Base-by-base conservation (phyloP, 2,797 vertebrate species). In the Melanitta fusca region DNA sequence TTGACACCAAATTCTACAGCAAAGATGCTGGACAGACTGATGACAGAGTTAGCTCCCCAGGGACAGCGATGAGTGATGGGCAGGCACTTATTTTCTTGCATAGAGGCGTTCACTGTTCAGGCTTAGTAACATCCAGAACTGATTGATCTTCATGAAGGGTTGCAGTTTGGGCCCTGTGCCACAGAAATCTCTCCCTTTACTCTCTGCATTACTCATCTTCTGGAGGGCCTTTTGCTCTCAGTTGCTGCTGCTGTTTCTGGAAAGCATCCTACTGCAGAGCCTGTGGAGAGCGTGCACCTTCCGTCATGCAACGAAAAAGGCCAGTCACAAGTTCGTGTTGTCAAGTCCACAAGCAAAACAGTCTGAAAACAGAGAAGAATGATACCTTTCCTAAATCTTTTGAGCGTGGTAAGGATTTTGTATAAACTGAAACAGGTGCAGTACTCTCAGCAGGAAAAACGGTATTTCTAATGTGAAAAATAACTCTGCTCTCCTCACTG, bases 161-260 rank as follows among this genome's bases (percentile, higher is more conserved):
- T 94, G 80, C 60, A 75, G 66, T 79, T 75, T 77, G 77, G 82
- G 89, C 71, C 21, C 58, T 1, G 2, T 82, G 91, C 94, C 85
- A 82, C 13, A 34, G 68, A 91, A 91, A 71, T 94, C 65, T 58
- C 58, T 94, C 60, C 39, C 71, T 90, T 88, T 78, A 43, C 74
- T 90, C 60, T 89, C 80, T 80, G 68, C 38, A 66, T 96, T 93
- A 84, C 70, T 91, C 90, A 85, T 92, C 84, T 92, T 95, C 90
- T 79, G 60, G 34, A 93, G 93, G 54, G 81, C 75, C 58, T 80
- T 95, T 74, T 80, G 75, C 68, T 87, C 41, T 72, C 54, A 32
- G 87, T 83, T 95, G 70, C 69, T 96, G 80, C 86, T 90, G 83
- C 78, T 80, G 71, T 83, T 96, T 96, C 94, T 93, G 90, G 88